Evolutionary conservation across 2,113 vertebrate genomes (phyloP).

Genomic region (Onychostruthus taczanowskii): DNA sequence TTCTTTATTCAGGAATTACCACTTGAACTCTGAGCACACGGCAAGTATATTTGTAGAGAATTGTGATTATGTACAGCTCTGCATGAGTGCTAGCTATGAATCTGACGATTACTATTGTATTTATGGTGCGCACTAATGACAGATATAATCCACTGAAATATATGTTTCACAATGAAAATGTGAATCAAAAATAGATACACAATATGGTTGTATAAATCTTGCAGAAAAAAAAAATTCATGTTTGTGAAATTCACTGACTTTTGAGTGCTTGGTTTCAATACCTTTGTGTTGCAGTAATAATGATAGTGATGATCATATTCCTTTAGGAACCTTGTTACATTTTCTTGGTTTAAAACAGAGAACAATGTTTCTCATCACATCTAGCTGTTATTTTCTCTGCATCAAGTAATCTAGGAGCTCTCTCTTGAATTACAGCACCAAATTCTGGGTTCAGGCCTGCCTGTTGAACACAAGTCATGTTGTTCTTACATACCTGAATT

Average conservation of each 20-base stretch:
- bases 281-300: background rate
- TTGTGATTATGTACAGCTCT: conserved; percentile 49
- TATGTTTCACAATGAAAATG: background rate
- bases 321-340: background rate
- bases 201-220: background rate
- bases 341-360: background rate
- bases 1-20: conserved; percentile 53
- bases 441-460: conserved; percentile 2
- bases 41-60: conserved; percentile 43
- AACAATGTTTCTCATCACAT: background rate
- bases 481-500: conserved; percentile 3
- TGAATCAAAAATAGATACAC: background rate
- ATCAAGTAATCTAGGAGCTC: background rate
- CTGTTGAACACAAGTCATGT: background rate
- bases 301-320: background rate
- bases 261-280: background rate
- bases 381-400: background rate
- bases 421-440: background rate
- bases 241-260: conserved; percentile 5
- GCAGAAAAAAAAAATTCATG: background rate
- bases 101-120: conserved; percentile 17
- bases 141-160: conserved; percentile 20
- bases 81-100: conserved; percentile 35
- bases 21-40: conserved; percentile 39
- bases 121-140: conserved; percentile 23